These are phyloP conservation scores for Psittacara wagleri DNA, from an alignment of 2,113 vertebrate species.

Conservation along the genomic window DNA sequence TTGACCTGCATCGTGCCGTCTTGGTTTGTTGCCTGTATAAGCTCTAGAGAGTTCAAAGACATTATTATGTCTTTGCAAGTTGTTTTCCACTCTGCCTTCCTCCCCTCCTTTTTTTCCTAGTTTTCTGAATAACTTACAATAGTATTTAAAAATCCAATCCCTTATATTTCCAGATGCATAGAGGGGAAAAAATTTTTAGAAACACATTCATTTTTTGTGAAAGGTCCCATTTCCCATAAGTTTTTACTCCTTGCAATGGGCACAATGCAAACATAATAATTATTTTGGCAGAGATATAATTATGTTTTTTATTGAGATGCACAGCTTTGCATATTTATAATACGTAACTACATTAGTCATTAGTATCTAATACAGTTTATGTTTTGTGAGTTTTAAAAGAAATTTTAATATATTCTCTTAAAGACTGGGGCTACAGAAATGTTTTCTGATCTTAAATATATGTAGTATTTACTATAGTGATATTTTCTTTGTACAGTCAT, in stretches of 20 bases:
- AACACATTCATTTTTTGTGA: neutral
- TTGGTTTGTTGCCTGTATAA: neutral
- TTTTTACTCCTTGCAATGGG: neutral
- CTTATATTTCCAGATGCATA: neutral
- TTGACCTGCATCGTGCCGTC: neutral
- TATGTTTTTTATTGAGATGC: neutral
- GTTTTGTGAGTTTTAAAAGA: neutral
- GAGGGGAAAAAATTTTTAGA: neutral
- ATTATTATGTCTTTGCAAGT: neutral
- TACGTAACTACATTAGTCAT: neutral
- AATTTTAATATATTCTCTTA: neutral
- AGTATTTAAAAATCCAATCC: neutral
- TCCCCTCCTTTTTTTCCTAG: neutral
- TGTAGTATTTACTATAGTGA: neutral
- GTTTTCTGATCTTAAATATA: neutral
- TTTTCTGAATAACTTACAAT: neutral
- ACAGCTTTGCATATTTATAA: neutral
- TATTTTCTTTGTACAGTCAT: neutral
- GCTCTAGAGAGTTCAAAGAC: neutral
- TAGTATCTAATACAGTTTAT: neutral
- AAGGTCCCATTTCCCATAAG: neutral
- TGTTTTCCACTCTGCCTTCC: neutral
- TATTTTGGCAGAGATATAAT: neutral
- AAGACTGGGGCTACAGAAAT: neutral
- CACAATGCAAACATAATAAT: neutral